Evolutionary conservation across 2,888 invertebrate genomes (phyloP).

Genomic region (Strigamia transsilvanica): DNA sequence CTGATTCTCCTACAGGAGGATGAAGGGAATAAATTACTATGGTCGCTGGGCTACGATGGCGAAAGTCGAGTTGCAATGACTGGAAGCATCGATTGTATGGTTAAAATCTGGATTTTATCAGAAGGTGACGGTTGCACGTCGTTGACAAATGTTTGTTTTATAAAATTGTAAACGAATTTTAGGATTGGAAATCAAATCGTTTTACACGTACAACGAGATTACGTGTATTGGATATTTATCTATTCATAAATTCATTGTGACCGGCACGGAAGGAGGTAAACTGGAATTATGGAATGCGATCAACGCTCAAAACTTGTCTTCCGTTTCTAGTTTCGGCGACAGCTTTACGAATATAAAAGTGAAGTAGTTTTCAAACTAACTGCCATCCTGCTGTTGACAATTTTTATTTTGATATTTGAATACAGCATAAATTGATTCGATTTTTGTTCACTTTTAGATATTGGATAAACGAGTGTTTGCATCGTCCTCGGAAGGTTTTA

Average conservation of each 20-base stretch:
- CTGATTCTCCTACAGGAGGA: conserved; percentile 59
- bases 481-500: conserved; percentile 54
- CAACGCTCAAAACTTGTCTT: conserved; percentile 59
- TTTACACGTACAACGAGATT: conserved; percentile 64
- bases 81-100: conserved; percentile 62
- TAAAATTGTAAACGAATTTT: conserved; percentile 52
- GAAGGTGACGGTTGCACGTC: conserved; percentile 59
- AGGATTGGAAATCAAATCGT: conserved; percentile 61
- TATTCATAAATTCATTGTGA: conserved; percentile 58
- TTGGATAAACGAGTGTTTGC: conserved; percentile 52
- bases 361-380: conserved; percentile 24
- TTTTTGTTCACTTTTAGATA: conserved; percentile 31
- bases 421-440: neutral
- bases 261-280: conserved; percentile 64
- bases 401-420: conserved; percentile 2
- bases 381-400: neutral
- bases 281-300: conserved; percentile 62
- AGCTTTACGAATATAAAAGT: conserved; percentile 61
- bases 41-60: conserved; percentile 54
- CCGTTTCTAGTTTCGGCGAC: conserved; percentile 60
- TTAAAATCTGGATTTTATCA: conserved; percentile 62
- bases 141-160: neutral
- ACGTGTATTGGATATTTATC: conserved; percentile 60
- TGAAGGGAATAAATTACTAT: conserved; percentile 57
- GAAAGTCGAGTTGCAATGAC: conserved; percentile 60